Conservation (phyloP, 2,797 vertebrate genomes). For the Lindbergichthys nudifrons region DNA sequence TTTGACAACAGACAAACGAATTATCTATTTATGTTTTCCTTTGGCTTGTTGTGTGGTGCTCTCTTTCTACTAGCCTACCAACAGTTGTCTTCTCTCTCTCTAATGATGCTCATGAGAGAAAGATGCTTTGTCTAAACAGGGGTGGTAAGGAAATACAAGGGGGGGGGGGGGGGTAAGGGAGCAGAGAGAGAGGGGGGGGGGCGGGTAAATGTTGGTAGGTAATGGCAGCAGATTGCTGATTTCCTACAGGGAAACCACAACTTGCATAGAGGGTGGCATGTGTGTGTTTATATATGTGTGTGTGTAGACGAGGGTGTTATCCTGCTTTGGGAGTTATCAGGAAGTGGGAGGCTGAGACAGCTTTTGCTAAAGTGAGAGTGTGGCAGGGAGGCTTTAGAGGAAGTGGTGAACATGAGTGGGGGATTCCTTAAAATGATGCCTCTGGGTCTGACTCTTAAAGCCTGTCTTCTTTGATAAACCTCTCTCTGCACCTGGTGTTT, state of each 20-base stretch:
- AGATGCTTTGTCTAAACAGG: constrained; percentile 43
- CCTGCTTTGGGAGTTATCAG: constrained; percentile 45
- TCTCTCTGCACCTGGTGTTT: constrained; percentile 31
- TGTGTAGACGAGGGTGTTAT: constrained; percentile 17
- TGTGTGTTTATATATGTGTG: constrained; percentile 15
- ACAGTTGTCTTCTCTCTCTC: constrained; percentile 29
- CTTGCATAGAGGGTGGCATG: constrained; percentile 13
- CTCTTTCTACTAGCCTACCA: constrained; percentile 29
- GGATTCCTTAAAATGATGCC: constrained; percentile 41
- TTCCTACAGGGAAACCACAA: constrained; percentile 68
- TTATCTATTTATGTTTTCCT: constrained; percentile 55
- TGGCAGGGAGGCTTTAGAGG: constrained; percentile 27
- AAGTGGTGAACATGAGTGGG: constrained; percentile 45
- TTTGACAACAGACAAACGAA: constrained; percentile 54
- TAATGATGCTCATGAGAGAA: constrained; percentile 58
- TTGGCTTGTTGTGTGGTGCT: constrained; percentile 48
- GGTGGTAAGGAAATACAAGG: constrained; percentile 4
- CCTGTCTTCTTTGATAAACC: constrained; percentile 29
- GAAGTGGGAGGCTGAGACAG: constrained; percentile 48
- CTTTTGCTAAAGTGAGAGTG: constrained; percentile 34
- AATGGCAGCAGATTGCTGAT: constrained; percentile 65
- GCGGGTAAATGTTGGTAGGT: constrained; percentile 35
- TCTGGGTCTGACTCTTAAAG: constrained; percentile 17
- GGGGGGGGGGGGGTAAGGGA: no score
- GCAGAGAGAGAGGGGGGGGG: neutral